Evolutionary conservation across 64 coral and sea anemone species (phyloP), one percentile per base, ranked within the genome.

Genomic region (Hydrozoanthus tunicans): DNA sequence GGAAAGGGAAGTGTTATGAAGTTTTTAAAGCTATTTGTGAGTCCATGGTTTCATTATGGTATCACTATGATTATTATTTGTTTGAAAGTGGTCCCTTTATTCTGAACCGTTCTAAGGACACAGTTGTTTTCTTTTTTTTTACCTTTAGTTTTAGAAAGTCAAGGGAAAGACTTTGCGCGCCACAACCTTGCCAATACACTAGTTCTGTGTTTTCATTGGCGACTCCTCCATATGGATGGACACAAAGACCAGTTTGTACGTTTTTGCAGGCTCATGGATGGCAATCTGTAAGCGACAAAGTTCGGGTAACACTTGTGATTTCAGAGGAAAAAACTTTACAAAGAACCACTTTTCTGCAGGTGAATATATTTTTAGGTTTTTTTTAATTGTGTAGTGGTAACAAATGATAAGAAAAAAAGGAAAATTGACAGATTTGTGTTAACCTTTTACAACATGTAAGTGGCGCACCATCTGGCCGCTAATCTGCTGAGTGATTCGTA

Each of bases 101-200:
- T 43, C 0, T 20, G 32, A 43, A 43, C 2, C 32, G 2, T 43
- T 43, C 32, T 43, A 43, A 43, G 32, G 32, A 2, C 2, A 43
- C 0, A 43, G 25, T 3, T 20, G 32, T 27, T 51, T 11, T 27
- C 7, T 3, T 6, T 9, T 3, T 3, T 7, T 15, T 17, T 84
- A 84, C 81, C 81, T 84, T 68, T 15, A 84, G 55, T 7, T 84
- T 84, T 0, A 69, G 12, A 63, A 84, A 84, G 1, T 51, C 27
- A 6, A 84, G 43, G 2, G 81, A 27, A 55, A 69, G 10, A n/a
- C 51, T 55, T 6, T 1, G 6, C 14, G 15, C 14, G 6, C 20
- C 51, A 64, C 81, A 84, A 0, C 43, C 32, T 3, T 9, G 10
- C 81, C 81, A 84, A 17, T 84, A 84, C 14, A 55, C 64, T n/a